Evolutionary conservation across 2,888 invertebrate species (phyloP), one percentile per base, ranked within the genome.

Genomic region (Amblyjoppa fuscipennis): DNA sequence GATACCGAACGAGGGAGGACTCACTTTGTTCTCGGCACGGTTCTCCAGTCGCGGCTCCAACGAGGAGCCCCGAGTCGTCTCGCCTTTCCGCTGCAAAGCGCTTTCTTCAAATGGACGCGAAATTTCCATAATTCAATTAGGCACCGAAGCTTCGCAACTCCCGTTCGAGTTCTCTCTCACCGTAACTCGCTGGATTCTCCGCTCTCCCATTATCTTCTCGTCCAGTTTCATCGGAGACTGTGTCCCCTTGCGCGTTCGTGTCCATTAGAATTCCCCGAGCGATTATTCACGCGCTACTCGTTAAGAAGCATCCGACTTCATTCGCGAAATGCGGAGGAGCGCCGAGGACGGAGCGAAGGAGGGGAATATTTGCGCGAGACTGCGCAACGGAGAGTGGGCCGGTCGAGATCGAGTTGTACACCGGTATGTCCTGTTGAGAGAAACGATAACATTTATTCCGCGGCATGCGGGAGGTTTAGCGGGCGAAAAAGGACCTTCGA

Each of bases 71-170:
- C 59, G 28, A 28, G 59, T 31, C 16, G 28, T 61, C 45, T 61
- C 31, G 74, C 56, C 34, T 84, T 66, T 75, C 41, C 79, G 70
- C 80, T 76, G 75, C 61, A 34, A 31, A 61, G 79, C 64, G 34
- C 61, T 56, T 75, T 80, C 71, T 66, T 45, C 45, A n/a, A n/a
- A 78, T 51, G 80, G 49, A 79, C 80, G 45, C 51, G 68, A 73
- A 84, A 84, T 84, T 84, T 77, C 76, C 84, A 81, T 84, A 76
- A 51, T 84, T 59, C 77, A 81, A 81, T 84, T 76, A 76, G 68
- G 77, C 71, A 20, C 16, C 38, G 59, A 68, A 34, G 53, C 51
- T 34, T 20, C 20, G 20, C 41, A 25, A 20, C 28, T 45, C 59
- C 61, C 74, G 45, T 45, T 41, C 51, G 38, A 11, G n/a, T 45